A percentile compares a stretch with the other conserved stretches of the same genome.
Conservation (phyloP, 2,888 invertebrate species). For the Sminthurinus aureus region DNA sequence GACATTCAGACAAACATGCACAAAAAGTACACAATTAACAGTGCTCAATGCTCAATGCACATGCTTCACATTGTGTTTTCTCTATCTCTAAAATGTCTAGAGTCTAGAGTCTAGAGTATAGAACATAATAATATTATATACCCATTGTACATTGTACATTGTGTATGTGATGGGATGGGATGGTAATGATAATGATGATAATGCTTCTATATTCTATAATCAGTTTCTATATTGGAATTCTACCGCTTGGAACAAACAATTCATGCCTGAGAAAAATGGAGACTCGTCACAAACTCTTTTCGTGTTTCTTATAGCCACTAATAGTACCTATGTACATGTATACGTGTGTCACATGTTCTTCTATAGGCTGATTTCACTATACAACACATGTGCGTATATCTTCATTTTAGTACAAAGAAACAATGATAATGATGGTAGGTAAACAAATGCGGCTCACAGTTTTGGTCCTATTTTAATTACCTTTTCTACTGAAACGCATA, state of each 20-base stretch:
- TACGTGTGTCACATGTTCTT: not conserved
- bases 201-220: too few species aligned
- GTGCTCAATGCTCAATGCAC: not conserved
- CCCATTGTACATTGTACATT: too few species aligned
- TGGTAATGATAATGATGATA: too few species aligned
- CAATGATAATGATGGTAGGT: too few species aligned
- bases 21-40: too few species aligned
- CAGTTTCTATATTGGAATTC: not conserved
- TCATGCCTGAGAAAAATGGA: slow-evolving; percentile 10
- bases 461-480: not conserved
- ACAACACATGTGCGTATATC: not conserved
- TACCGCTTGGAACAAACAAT: slow-evolving; percentile 7
- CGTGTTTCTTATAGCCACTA: not conserved
- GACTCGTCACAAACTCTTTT: slow-evolving; percentile 13
- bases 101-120: too few species aligned
- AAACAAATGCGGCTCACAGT: not conserved
- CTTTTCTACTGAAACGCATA: not conserved
- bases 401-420: too few species aligned
- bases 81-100: too few species aligned
- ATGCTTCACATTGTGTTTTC: too few species aligned
- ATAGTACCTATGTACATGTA: not conserved
- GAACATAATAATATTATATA: too few species aligned
- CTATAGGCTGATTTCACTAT: not conserved
- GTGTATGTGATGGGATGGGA: not conserved
- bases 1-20: not conserved